Conservation (phyloP, 2,113 vertebrate species). For the Cinclus mexicanus region DNA sequence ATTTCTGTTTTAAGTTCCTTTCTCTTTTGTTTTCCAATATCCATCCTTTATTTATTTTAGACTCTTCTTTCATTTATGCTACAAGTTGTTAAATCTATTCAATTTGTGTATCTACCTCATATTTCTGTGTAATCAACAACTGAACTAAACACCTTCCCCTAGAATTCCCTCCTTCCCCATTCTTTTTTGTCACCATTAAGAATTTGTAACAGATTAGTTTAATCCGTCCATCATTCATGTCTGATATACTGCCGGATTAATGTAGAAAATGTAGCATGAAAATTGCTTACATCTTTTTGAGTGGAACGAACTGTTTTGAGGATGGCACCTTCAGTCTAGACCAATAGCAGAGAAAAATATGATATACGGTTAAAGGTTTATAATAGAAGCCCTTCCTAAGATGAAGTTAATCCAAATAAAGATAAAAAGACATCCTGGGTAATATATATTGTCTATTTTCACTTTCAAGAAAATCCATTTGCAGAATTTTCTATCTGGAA, state of each 20-base stretch:
- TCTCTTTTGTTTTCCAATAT: not conserved
- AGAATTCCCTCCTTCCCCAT: not conserved
- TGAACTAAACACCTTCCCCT: not conserved
- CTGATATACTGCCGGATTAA: conserved; percentile 11
- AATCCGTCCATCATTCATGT: conserved; percentile 19
- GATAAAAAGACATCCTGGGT: not conserved
- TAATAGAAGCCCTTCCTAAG: not conserved
- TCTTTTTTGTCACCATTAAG: conserved; percentile 11
- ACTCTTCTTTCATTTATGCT: not conserved
- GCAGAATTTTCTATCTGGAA: not conserved
- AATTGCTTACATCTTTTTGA: conserved; percentile 33
- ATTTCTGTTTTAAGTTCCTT: not conserved
- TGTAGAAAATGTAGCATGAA: conserved; percentile 12
- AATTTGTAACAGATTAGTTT: conserved; percentile 46
- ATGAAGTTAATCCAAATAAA: conserved; percentile 25
- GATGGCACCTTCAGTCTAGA: not conserved
- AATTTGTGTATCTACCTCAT: not conserved
- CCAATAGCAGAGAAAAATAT: not conserved
- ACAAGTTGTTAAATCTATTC: not conserved
- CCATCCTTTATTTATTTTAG: not conserved
- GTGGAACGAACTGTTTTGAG: not conserved
- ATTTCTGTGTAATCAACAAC: not conserved
- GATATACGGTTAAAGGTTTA: not conserved
- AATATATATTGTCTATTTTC: not conserved
- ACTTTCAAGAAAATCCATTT: not conserved